Percentiles rank a stretch among this genome's conserved stretches.
Evolutionary conservation across 2,113 vertebrate genomes (phyloP).

Genomic region (Natator depressus): DNA sequence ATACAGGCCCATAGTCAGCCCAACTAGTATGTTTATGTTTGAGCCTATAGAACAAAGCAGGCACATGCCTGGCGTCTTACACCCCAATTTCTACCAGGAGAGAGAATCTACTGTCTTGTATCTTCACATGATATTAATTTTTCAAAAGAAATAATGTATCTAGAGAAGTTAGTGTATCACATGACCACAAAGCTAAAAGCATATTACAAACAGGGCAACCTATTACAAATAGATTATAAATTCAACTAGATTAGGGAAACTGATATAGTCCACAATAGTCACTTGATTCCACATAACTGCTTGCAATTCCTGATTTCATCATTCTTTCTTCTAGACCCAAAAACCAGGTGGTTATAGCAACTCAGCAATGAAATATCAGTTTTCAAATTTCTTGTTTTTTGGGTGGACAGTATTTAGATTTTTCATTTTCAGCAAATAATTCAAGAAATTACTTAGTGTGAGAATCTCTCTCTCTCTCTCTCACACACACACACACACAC

Average conservation of each 20-base stretch:
- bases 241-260: not conserved
- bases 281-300: not conserved
- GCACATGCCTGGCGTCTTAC: too few relatives aligned
- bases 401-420: not conserved
- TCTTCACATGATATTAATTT: not conserved
- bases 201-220: not conserved
- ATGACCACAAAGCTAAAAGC: not conserved
- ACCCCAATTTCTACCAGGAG: not conserved
- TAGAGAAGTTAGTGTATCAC: not conserved
- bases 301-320: not conserved
- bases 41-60: not conserved
- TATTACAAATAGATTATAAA: not conserved
- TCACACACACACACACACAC: not conserved
- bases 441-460: not conserved
- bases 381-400: not conserved
- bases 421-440: not conserved
- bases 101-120: not conserved
- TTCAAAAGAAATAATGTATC: not conserved
- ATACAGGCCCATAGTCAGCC: not conserved
- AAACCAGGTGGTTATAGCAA: not conserved
- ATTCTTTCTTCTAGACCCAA: not conserved
- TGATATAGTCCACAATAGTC: not conserved
- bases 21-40: not conserved
- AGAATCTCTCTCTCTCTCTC: too few relatives aligned
- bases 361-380: not conserved